Conservation (phyloP, 2,888 invertebrate species). For the Leptinotarsa peninsularis region DNA sequence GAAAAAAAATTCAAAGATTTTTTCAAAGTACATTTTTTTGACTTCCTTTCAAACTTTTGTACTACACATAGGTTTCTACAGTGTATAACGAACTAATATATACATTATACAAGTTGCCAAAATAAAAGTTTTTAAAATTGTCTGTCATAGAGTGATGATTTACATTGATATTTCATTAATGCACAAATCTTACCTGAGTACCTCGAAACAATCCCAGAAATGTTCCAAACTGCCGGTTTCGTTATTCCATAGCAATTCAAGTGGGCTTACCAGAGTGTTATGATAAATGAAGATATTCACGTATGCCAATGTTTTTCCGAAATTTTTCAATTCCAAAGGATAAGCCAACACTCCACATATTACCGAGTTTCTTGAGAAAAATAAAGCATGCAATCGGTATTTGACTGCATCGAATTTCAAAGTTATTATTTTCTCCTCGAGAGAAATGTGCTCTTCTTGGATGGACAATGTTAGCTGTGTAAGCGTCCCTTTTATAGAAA, state of each 20-base stretch:
- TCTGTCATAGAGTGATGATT: no score
- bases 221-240: conserved; percentile 52
- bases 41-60: no score
- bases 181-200: conserved; percentile 54
- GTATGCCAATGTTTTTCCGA: conserved; percentile 49
- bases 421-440: conserved; percentile 54
- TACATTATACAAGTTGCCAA: no score
- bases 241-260: conserved; percentile 57
- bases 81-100: no score
- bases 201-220: conserved; percentile 63
- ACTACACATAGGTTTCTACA: no score
- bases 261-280: conserved; percentile 54
- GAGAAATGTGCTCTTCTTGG: conserved; percentile 51
- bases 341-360: conserved; percentile 55
- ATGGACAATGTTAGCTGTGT: conserved; percentile 56
- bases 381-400: conserved; percentile 56
- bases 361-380: conserved; percentile 57
- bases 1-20: no score
- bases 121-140: no score
- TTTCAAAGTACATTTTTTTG: no score
- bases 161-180: neutral
- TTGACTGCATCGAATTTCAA: conserved; percentile 57
- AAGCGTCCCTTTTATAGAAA: conserved; percentile 56
- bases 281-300: conserved; percentile 56
- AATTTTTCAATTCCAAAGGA: conserved; percentile 54